These are phyloP conservation scores for Tenualosa thibaudeaui DNA, from an alignment of 2,797 vertebrate species.

Conservation along the genomic window DNA sequence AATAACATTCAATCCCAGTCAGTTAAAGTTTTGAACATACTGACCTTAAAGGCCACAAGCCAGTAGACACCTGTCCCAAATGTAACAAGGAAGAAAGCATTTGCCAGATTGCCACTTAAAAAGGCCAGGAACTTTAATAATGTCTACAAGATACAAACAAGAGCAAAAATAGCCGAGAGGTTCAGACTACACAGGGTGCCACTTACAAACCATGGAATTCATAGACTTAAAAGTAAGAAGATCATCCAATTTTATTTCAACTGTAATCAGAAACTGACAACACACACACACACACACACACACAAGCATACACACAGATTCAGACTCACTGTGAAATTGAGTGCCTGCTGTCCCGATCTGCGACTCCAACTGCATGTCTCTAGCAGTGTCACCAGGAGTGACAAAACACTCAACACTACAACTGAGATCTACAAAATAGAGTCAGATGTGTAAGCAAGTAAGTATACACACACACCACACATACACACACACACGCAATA, in stretches of 20 bases:
- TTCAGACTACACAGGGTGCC: too few species aligned
- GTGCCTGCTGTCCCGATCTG: constrained; percentile 75
- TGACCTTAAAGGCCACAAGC: constrained; percentile 13
- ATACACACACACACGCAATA: neutral
- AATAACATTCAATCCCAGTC: neutral
- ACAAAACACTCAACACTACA: constrained; percentile 59
- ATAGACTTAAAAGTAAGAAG: neutral
- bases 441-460: constrained; percentile 87
- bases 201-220: too few species aligned
- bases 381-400: constrained; percentile 84
- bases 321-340: constrained; percentile 13
- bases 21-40: neutral
- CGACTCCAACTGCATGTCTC: constrained; percentile 85
- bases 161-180: neutral
- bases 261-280: too few species aligned
- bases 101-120: neutral
- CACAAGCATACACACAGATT: neutral
- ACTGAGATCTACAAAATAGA: constrained; percentile 55
- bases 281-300: neutral
- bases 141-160: neutral
- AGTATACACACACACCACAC: constrained; percentile 15
- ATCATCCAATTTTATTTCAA: neutral
- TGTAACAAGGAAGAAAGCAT: neutral
- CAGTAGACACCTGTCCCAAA: constrained; percentile 6
- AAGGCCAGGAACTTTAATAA: constrained; percentile 8